A percentile compares a stretch with the other conserved stretches of the same genome.
Evolutionary conservation across 1,140 invertebrate genomes (phyloP).

Genomic region (Achatina immaculata): DNA sequence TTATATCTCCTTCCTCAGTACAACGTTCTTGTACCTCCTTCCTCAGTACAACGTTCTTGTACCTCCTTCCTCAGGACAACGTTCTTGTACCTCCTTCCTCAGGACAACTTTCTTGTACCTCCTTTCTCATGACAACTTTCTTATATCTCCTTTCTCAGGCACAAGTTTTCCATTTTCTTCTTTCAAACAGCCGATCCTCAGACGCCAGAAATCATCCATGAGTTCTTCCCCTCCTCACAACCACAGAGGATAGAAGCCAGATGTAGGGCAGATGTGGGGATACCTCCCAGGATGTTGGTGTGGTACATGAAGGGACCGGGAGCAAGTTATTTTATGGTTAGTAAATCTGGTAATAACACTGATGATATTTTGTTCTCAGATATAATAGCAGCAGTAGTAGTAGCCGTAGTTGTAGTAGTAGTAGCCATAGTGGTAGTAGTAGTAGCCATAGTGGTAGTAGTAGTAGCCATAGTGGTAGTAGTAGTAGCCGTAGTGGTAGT

Average conservation of each 20-base stretch:
- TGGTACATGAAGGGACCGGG: background rate
- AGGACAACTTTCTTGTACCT: too few species aligned
- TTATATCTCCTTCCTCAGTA: too few species aligned
- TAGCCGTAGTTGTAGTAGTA: background rate
- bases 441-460: background rate
- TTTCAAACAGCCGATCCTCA: background rate
- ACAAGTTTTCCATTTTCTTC: too few species aligned
- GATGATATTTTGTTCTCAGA: background rate
- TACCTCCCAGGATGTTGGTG: background rate
- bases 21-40: too few species aligned
- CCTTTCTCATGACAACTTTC: too few species aligned
- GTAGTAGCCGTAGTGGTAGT: background rate
- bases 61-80: too few species aligned
- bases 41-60: too few species aligned
- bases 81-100: too few species aligned
- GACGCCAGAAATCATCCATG: background rate
- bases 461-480: background rate
- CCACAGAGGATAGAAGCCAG: background rate
- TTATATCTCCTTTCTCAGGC: too few species aligned
- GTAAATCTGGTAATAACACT: background rate
- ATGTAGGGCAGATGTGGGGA: background rate
- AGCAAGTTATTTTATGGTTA: constrained; percentile 7
- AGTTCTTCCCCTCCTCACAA: background rate
- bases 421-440: background rate
- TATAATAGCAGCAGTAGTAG: background rate